Base-by-base conservation (phyloP, 2,888 invertebrate species). In the Pristionchus japonicus region DNA sequence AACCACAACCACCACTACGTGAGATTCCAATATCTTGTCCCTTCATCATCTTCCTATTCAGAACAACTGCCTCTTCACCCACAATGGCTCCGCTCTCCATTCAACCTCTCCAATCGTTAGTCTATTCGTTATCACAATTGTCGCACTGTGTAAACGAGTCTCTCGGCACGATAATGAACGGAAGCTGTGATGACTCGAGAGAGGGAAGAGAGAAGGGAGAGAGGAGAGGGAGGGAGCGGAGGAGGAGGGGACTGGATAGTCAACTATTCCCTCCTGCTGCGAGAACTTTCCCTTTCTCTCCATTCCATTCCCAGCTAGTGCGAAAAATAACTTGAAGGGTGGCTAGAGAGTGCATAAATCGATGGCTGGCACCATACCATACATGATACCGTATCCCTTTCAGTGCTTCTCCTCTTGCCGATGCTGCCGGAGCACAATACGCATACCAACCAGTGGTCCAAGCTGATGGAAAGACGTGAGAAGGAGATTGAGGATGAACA, bases 391-490 rank as follows among this genome's bases (percentile, higher is more conserved):
- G n/a, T 43, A 43, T 37, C 23, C 3, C 20, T 3, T 40, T 37
- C 84, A 84, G 57, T 31, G 34, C 31, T 23, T 37, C 85, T 52
- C 27, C 37, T n/a, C n/a, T 40, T 13, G 40, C 64, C 13, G 40
- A 84, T 57, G 15, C 52, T 2, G n/a, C 20, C 9, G 52, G 15
- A 20, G 31, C 77, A 4, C 52, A 77, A 61, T 87, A 87, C 27
- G 77, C 80, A 11, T 87, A 87, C 23, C 87, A 80, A 47, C 87
- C 87, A 27, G 43, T 87, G 13, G 80, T 87, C 3, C 80, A 87
- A 31, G 37, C 86, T 37, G 86, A 86, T 52, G 86, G 86, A 67
- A 86, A 86, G 27, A 86, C 86, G 86, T 86, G 34, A 17, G 70
- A 4, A 70, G 37, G 23, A 2, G 17, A 67, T 20, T n/a, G 17